Evolutionary conservation across 1,140 invertebrate species (phyloP).

Genomic region (Drosophila nannoptera): DNA sequence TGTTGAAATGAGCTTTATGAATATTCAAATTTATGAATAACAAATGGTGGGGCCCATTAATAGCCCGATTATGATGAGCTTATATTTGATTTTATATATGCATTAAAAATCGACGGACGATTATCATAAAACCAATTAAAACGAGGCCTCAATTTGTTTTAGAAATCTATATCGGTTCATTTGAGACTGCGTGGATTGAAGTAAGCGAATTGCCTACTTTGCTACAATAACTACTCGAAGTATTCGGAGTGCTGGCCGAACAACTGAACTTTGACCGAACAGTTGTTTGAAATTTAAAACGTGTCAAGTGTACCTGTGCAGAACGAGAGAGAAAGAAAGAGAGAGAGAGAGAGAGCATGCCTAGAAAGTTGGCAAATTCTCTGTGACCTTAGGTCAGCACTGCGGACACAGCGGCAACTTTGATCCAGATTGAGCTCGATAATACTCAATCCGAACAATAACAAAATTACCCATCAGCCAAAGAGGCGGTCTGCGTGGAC

Average conservation of each 20-base stretch:
- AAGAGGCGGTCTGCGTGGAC: slow-evolving; percentile 1
- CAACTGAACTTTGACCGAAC: slow-evolving; percentile 38
- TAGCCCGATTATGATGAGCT: not conserved
- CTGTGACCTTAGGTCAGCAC: slow-evolving; percentile 46
- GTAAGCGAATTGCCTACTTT: too few relatives aligned
- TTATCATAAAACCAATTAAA: too few relatives aligned
- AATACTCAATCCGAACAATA: slow-evolving; percentile 58
- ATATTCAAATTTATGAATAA: not conserved
- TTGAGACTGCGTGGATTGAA: too few relatives aligned
- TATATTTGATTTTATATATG: not conserved
- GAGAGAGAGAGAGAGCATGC: not conserved
- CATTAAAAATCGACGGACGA: too few relatives aligned
- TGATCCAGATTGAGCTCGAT: slow-evolving; percentile 65
- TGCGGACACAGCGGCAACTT: slow-evolving; percentile 41
- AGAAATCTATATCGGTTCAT: too few relatives aligned
- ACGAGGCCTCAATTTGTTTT: too few relatives aligned
- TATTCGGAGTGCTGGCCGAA: slow-evolving; percentile 35
- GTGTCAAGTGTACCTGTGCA: slow-evolving; percentile 52
- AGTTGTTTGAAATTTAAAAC: slow-evolving; percentile 63
- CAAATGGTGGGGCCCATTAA: not conserved
- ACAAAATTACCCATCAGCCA: slow-evolving; percentile 50
- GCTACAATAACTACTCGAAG: not conserved
- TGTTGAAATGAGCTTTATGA: not conserved
- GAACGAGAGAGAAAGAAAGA: not conserved
- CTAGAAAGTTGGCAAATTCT: slow-evolving; percentile 56